These are phyloP conservation scores for Tragelaphus strepsiceros DNA, from an alignment of 2,113 vertebrate species.

Conservation along the genomic window DNA sequence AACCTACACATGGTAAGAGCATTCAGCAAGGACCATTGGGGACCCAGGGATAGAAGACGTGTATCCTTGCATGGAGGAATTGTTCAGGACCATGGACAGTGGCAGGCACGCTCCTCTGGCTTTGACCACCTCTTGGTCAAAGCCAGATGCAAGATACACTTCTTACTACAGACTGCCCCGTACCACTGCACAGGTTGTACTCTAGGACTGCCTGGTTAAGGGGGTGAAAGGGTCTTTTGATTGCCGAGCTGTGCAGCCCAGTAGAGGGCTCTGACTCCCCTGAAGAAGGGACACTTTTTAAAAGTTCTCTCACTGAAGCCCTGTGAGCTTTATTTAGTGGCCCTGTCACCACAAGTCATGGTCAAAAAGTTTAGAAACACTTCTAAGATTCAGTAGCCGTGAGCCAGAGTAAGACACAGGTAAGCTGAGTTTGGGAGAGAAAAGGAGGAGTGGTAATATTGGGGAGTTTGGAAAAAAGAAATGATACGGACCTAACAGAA, in stretches of 20 bases:
- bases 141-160: neutral
- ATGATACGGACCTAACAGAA: too few species aligned
- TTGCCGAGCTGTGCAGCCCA: neutral
- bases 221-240: neutral
- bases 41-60: neutral
- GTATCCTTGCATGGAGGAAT: rapidly evolving
- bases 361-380: neutral
- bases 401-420: neutral
- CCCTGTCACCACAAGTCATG: neutral
- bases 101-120: rapidly evolving
- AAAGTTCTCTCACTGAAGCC: neutral
- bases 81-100: slow-evolving; percentile 57
- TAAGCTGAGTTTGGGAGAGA: neutral
- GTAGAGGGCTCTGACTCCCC: neutral
- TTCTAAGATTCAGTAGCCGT: neutral
- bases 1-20: neutral
- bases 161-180: neutral
- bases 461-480: neutral
- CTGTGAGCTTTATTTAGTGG: neutral
- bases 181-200: neutral
- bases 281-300: neutral
- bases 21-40: neutral
- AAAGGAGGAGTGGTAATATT: neutral
- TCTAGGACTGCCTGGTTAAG: neutral
- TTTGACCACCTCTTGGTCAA: too few species aligned